Evolutionary conservation across 2,888 invertebrate genomes (phyloP), one percentile per base, ranked within the genome.

Genomic region (Pyrrhosoma nymphula): DNA sequence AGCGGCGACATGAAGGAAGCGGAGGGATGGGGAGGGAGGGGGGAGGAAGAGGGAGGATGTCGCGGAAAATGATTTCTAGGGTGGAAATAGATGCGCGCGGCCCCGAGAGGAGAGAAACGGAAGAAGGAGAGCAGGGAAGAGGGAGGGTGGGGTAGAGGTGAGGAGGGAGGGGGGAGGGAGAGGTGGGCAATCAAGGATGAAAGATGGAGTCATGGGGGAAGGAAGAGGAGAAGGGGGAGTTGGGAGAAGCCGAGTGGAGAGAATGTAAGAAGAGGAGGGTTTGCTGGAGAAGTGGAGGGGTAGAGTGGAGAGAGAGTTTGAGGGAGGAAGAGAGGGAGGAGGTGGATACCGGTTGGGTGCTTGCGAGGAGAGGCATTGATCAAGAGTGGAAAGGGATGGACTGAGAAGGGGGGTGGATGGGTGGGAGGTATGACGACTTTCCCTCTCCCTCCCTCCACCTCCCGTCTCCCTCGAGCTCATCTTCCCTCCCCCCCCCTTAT

Each of bases 301-400:
- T 2, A 47, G 47, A 8, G 2, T 47, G 47, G 47, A 47, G 47
- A 47, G 8, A 47, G 47, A 47, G 47, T n/a, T n/a, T n/a, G n/a
- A 35, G n/a, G n/a, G n/a, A n/a, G n/a, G n/a, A 26, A 39, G 39
- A 10, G 18, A 20, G 35, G 91, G 23, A 8, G 35, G 91, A 63
- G 35, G 30, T n/a, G 55, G 93, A 93, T 93, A 93, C 93, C 93
- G 93, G 93, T 93, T 93, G 93, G 93, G 93, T 47, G 63, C 63
- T 82, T 63, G 47, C 47, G 91, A 60, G 91, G 30, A 91, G 39
- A 91, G 60, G 63, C 91, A 93, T 93, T 93, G 93, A 93, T 93
- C 93, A 93, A 93, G 93, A 26, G 93, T 14, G 88, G 39, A 39
- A 16, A 20, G 88, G 18, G 39, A 47, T 47, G 47, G 47, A 47